phyloP scores from a whole-genome alignment of 2,888 invertebrate genomes.

The Cheilosia vulpina region DNA sequence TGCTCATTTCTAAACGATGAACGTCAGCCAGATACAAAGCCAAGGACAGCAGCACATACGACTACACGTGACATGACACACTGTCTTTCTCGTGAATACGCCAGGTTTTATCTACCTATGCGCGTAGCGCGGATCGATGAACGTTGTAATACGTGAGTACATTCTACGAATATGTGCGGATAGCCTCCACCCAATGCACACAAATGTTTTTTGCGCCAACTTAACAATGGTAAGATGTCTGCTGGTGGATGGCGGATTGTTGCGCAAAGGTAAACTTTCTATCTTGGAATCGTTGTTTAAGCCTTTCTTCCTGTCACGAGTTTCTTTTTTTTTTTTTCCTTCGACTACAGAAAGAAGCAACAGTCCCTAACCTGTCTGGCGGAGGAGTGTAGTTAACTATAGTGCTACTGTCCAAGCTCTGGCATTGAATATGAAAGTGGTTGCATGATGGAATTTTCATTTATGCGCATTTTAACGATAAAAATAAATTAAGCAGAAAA shows the following conservation, averaged over 20 bases:
- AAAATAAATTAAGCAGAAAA: constrained; percentile 34
- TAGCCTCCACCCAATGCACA: constrained; percentile 4
- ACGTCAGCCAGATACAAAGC: neutral
- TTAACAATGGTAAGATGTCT: neutral
- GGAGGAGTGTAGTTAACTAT: no score
- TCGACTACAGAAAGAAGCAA: constrained; percentile 18
- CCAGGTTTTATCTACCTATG: neutral
- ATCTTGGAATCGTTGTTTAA: constrained; percentile 22
- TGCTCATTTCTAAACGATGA: neutral
- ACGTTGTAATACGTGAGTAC: constrained; percentile 21
- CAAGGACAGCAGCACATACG: neutral
- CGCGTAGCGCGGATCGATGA: constrained; percentile 10
- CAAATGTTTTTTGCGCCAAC: neutral
- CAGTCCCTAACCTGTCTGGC: constrained; percentile 14
- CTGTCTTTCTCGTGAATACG: neutral
- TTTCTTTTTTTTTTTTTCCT: constrained; percentile 23
- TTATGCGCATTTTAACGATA: constrained; percentile 42
- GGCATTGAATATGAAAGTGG: constrained; percentile 56
- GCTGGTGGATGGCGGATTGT: neutral
- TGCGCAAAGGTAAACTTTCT: constrained; percentile 35
- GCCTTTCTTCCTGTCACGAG: constrained; percentile 66
- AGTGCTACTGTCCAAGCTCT: constrained; percentile 16
- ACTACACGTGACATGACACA: constrained; percentile 33
- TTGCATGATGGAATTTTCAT: constrained; percentile 51
- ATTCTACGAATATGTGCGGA: neutral